Evolutionary conservation across 2,113 vertebrate species (phyloP).

Genomic region (Centropristis striata): DNA sequence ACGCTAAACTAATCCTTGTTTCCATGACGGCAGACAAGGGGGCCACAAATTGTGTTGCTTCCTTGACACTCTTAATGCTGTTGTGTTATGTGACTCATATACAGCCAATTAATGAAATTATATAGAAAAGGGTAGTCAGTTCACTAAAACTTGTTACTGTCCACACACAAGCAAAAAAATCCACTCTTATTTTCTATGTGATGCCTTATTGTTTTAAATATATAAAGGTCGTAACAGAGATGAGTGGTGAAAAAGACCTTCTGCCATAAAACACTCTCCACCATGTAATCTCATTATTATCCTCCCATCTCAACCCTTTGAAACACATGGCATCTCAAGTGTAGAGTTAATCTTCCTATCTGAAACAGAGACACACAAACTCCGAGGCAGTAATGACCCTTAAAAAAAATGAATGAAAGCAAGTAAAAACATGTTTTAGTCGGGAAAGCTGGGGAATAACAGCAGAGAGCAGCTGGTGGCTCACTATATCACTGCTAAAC

Average conservation of each 20-base stretch:
- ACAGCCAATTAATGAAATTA: conserved; percentile 70
- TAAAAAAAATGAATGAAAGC: conserved; percentile 37
- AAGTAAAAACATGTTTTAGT: conserved; percentile 70
- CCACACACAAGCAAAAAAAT: conserved; percentile 3
- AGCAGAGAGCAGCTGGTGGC: conserved; percentile 80
- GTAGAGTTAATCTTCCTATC: conserved; percentile 69
- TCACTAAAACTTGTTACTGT: neutral
- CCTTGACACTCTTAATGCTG: conserved; percentile 86
- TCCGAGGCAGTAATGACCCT: conserved; percentile 44
- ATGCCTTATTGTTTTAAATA: conserved; percentile 27
- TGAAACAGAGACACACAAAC: conserved; percentile 54
- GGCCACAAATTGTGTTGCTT: conserved; percentile 87
- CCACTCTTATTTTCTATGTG: conserved; percentile 1
- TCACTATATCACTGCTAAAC: conserved; percentile 76
- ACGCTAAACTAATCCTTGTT: conserved; percentile 91
- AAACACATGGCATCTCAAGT: conserved; percentile 70
- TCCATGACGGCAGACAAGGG: conserved; percentile 93
- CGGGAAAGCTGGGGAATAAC: conserved; percentile 50
- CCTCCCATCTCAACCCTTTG: conserved; percentile 61
- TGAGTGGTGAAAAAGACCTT: conserved; percentile 46
- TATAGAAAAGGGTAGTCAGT: conserved; percentile 23
- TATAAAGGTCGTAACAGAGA: conserved; percentile 18
- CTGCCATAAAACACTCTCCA: conserved; percentile 60
- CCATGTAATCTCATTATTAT: conserved; percentile 67
- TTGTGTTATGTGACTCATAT: conserved; percentile 88